These are phyloP conservation scores for Phocoena sinus DNA, from an alignment of 2,113 vertebrate genomes.

Conservation along the genomic window DNA sequence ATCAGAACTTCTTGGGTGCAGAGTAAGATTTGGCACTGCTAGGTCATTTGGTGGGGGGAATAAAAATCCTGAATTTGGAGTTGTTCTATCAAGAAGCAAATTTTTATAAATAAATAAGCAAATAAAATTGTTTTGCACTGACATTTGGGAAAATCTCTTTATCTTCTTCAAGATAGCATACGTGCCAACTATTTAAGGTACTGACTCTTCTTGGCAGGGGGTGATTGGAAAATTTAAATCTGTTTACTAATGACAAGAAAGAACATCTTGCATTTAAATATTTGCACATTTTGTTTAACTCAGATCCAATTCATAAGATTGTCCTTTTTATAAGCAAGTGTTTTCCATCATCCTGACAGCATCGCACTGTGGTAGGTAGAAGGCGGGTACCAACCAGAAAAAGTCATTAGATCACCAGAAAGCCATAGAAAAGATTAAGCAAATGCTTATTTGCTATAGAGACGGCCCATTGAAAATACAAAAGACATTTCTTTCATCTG, in stretches of 20 bases:
- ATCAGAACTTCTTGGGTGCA: background rate
- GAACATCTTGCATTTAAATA: conserved; percentile 51
- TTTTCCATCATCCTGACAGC: conserved; percentile 48
- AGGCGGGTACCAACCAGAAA: conserved; percentile 58
- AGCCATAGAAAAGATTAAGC: background rate
- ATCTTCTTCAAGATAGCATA: background rate
- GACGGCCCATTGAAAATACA: background rate
- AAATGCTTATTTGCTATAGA: background rate
- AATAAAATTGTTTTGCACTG: background rate
- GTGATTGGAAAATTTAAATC: conserved; percentile 45
- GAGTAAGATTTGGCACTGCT: background rate
- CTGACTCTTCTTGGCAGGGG: conserved; percentile 29
- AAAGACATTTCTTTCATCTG: background rate
- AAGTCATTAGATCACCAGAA: conserved; percentile 54
- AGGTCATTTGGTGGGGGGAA: background rate
- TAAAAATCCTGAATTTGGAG: background rate
- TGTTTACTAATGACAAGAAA: conserved; percentile 53
- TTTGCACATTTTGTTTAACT: conserved; percentile 49
- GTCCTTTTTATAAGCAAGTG: conserved; percentile 17
- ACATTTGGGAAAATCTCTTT: background rate
- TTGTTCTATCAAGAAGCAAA: background rate
- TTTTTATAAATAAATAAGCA: background rate
- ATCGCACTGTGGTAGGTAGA: conserved; percentile 51
- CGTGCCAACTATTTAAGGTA: background rate
- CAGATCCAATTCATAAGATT: conserved; percentile 17